Conservation (phyloP, 2,113 vertebrate genomes). For the Oplegnathus fasciatus region DNA sequence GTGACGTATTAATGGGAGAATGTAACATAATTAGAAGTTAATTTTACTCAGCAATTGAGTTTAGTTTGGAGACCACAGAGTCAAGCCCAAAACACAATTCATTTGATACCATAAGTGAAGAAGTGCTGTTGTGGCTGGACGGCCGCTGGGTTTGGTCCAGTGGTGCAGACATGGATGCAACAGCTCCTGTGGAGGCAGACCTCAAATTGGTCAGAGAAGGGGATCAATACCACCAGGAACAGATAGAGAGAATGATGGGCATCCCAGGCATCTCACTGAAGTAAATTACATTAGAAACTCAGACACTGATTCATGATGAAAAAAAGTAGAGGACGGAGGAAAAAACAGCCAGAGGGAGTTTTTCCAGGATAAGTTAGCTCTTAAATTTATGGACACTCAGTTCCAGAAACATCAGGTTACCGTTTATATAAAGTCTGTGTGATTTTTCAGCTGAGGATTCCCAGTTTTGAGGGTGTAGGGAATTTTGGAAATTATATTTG, state of each 20-base stretch:
- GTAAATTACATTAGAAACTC: constrained; percentile 78
- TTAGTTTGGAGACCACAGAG: constrained; percentile 1
- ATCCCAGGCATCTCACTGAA: constrained; percentile 70
- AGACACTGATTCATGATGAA: constrained; percentile 70
- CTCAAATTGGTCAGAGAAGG: constrained; percentile 73
- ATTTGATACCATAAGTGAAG: constrained; percentile 38
- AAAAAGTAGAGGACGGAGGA: constrained; percentile 36
- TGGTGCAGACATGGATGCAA: constrained; percentile 72
- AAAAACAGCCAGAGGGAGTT: constrained; percentile 57
- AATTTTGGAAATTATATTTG: background rate
- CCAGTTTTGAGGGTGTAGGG: background rate
- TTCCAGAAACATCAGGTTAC: constrained; percentile 18
- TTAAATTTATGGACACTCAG: constrained; percentile 35
- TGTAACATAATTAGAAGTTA: background rate
- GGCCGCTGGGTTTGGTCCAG: constrained; percentile 64
- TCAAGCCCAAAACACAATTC: constrained; percentile 27
- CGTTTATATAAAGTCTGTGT: constrained; percentile 7
- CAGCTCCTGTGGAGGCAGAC: constrained; percentile 70
- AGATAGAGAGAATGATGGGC: constrained; percentile 76
- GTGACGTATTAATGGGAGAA: background rate
- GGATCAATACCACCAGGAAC: constrained; percentile 75
- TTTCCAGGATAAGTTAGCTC: constrained; percentile 46
- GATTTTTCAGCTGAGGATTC: background rate
- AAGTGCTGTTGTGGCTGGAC: constrained; percentile 52
- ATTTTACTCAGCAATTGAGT: background rate